A percentile compares a stretch with the other conserved stretches of the same genome.
Conservation (phyloP, 2,888 invertebrate species). For the Argyresthia albistria region DNA sequence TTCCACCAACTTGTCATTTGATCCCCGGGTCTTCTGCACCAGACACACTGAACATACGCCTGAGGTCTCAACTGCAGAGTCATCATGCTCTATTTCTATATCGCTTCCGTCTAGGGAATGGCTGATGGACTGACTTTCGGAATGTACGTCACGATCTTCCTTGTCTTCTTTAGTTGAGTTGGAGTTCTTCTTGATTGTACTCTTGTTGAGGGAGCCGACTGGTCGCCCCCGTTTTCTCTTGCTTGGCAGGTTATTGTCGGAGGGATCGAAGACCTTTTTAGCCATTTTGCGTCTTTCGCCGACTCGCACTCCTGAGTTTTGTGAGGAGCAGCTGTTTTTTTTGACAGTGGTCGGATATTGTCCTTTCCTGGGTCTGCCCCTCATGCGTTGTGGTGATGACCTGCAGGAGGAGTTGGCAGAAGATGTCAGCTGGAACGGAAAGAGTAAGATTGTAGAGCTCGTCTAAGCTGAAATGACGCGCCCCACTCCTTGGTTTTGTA, state of each 20-base stretch:
- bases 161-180: constrained; percentile 40
- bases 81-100: constrained; percentile 57
- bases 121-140: constrained; percentile 36
- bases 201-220: constrained; percentile 74
- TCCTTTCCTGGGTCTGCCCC: constrained; percentile 57
- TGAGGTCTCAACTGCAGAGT: constrained; percentile 45
- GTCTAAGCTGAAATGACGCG: too few species aligned
- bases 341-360: constrained; percentile 25
- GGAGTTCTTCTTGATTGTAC: constrained; percentile 66
- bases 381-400: constrained; percentile 59
- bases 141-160: constrained; percentile 38
- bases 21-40: constrained; percentile 69
- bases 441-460: too few species aligned
- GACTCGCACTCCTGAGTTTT: constrained; percentile 52
- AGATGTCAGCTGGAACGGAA: constrained; percentile 51
- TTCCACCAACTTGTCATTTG: constrained; percentile 75
- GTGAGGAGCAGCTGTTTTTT: constrained; percentile 20
- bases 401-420: constrained; percentile 65
- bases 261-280: constrained; percentile 89
- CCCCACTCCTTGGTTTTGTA: too few species aligned
- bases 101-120: constrained; percentile 53
- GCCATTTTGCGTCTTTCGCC: constrained; percentile 80
- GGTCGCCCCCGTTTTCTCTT: constrained; percentile 80
- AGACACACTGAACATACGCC: constrained; percentile 77
- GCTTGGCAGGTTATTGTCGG: constrained; percentile 83